These are phyloP conservation scores for Phylloscopus whistleri DNA, from an alignment of 2,113 vertebrate species.

Conservation along the genomic window DNA sequence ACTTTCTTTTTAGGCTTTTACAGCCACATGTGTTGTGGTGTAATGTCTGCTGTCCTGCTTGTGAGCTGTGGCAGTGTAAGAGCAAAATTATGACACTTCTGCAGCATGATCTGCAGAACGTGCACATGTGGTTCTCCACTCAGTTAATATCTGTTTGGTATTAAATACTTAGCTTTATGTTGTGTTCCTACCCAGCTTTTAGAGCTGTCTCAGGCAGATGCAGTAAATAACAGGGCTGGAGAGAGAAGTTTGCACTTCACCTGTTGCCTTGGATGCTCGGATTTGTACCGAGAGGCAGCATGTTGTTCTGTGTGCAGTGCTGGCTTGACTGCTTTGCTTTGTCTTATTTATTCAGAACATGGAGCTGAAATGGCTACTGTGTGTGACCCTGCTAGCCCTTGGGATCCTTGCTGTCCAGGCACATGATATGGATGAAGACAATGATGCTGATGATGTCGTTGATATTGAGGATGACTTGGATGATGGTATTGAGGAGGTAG, in stretches of 20 bases:
- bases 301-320: rapidly evolving
- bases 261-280: neutral
- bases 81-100: neutral
- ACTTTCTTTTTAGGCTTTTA: neutral
- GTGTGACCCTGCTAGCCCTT: conserved; percentile 75
- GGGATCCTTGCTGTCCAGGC: conserved; percentile 67
- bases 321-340: neutral
- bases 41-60: neutral
- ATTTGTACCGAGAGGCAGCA: neutral
- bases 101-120: neutral
- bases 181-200: neutral
- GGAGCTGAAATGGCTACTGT: conserved; percentile 83
- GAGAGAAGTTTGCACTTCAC: neutral
- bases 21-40: neutral
- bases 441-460: conserved; percentile 78
- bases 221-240: neutral
- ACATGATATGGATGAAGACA: conserved; percentile 75
- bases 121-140: rapidly evolving
- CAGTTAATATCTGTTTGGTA: neutral
- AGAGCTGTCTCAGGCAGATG: neutral
- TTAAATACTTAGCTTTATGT: neutral
- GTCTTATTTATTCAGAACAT: conserved; percentile 77
- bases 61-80: neutral
- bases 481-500: conserved; percentile 74
- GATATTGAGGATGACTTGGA: conserved; percentile 85